These are phyloP conservation scores for Sigmodon hispidus DNA, from an alignment of 2,113 vertebrate genomes.

Conservation along the genomic window DNA sequence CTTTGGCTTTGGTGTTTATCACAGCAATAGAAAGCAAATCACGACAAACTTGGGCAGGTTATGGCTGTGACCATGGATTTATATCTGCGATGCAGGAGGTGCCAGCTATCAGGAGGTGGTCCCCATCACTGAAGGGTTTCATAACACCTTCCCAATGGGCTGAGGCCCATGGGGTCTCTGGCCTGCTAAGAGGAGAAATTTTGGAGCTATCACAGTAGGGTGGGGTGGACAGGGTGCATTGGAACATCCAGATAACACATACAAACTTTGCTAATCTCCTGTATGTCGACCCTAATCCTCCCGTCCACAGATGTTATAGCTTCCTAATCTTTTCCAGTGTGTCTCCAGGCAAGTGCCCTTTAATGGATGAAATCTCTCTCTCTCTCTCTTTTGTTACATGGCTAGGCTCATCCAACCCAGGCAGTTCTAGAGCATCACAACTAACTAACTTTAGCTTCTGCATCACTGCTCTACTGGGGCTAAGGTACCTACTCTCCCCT, in stretches of 20 bases:
- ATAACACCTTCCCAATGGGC: background rate
- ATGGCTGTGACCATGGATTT: background rate
- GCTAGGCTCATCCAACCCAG: background rate
- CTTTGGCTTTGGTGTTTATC: background rate
- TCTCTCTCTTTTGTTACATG: background rate
- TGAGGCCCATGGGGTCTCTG: background rate
- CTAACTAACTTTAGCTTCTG: background rate
- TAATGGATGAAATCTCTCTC: background rate
- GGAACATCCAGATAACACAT: background rate
- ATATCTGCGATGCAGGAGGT: background rate
- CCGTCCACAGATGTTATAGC: background rate
- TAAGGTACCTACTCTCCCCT: background rate
- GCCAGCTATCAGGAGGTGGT: background rate
- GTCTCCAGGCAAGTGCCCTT: background rate
- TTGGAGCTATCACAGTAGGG: background rate
- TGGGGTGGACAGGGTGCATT: background rate
- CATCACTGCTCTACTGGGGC: background rate
- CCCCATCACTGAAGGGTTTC: background rate
- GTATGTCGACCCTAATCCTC: background rate
- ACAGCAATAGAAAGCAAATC: background rate
- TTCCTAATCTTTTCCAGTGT: too few species aligned
- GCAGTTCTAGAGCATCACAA: background rate
- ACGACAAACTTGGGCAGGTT: background rate
- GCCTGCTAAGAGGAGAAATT: background rate
- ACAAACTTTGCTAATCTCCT: background rate